Evolutionary conservation across 2,113 vertebrate species (phyloP).

Genomic region (Anser brachyrhynchus): DNA sequence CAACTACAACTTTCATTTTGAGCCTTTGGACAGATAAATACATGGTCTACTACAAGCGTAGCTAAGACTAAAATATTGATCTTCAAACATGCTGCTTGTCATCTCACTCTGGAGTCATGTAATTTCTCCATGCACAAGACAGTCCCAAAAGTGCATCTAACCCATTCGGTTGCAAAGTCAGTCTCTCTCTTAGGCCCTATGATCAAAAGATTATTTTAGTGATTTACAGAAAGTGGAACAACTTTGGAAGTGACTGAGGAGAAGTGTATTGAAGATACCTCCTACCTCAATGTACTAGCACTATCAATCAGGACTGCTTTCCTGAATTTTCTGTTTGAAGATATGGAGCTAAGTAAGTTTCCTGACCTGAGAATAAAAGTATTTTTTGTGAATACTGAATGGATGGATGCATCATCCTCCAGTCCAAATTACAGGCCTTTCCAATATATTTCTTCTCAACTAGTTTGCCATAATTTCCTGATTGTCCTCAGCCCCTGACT

Average conservation of each 20-base stretch:
- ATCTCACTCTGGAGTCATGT: background rate
- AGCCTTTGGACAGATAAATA: background rate
- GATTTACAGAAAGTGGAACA: background rate
- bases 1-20: background rate
- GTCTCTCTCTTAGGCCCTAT: background rate
- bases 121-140: background rate
- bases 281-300: background rate
- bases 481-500: background rate
- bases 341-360: rapidly evolving
- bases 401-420: background rate
- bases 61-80: background rate
- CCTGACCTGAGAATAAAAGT: background rate
- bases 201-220: background rate
- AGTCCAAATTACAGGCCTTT: background rate
- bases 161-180: background rate
- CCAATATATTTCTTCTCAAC: background rate
- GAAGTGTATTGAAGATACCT: background rate
- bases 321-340: background rate
- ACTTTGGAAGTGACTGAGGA: background rate
- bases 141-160: background rate
- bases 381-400: background rate
- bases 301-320: background rate
- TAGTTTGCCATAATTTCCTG: background rate
- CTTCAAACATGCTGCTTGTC: background rate
- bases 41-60: background rate